Base-by-base conservation (phyloP, 2,113 vertebrate species). In the Cygnus buccinator region DNA sequence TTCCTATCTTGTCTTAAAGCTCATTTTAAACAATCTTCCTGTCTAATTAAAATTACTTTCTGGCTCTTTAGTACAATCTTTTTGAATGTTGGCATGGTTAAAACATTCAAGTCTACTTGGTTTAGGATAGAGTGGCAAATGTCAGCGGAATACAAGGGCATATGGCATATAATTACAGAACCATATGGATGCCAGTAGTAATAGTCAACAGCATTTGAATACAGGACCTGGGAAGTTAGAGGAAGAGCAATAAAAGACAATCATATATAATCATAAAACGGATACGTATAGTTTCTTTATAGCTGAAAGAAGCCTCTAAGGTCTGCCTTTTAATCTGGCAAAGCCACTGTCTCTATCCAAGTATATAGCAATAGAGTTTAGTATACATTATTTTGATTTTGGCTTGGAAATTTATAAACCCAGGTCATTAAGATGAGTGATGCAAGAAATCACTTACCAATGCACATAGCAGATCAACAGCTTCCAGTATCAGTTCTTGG, bases 401-500 rank as follows among this genome's bases (percentile, higher is more conserved):
- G 13, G 21, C n/a, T 74, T 74, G 83, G 44, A 39, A 62, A 65
- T 37, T 3, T 8, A 5, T 35, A 46, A 33, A 44, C 0, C 7
- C 75, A 58, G 29, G 39, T 55, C 44, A 63, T 41, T 7, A 9
- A 46, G 29, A 25, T 6, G 57, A 63, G 52, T 0, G 10, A 55
- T 14, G 33, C 11, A 39, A 39, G 70, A 65, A 90, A 13, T 10
- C 20, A 92, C 98, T 98, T 89, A 99, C 99, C 98, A 99, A 96
- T 4, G 98, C 98, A 94, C 98, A 98, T 18, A 99, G 98, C 90
- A 99, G 98, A 93, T 99, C 98, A 15, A 99, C 98, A 4, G 99
- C 99, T 97, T 99, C 99, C 96, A 99, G 97, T 50, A 99, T 99
- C 81, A 99, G 98, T 86, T 99, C 98, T 94, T 99, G 98, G 97